Base-by-base conservation (phyloP, 2,797 vertebrate species). In the Acomys russatus region DNA sequence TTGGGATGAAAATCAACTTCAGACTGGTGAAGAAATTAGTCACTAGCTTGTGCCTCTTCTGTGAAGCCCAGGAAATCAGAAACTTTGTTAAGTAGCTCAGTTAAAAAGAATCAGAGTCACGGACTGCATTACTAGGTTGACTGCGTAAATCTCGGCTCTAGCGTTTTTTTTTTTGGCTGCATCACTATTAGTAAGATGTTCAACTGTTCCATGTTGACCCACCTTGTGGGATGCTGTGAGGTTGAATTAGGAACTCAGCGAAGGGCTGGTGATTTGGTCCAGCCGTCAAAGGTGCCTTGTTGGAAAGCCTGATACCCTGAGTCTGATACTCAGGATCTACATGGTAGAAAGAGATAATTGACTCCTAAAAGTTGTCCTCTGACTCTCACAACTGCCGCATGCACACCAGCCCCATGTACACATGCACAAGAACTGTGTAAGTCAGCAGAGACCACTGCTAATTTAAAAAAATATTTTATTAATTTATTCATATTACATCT, bases 1-100 rank as follows among this genome's bases (percentile, higher is more conserved):
- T 44, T 49, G 82, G 66, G n/a, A 12, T 63, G 66, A 86, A 76
- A 90, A 90, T 79, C 51, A 95, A 23, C 30, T 84, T 91, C 33
- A 56, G 30, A 3, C 51, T 5, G 33, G 15, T n/a, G 18, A 84
- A 79, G 74, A 91, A 90, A 86, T 79, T 70, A 78, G 49, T 84
- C 23, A 35, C 2, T 66, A 23, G 61, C 22, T 94, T 63, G 35
- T 63, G 25, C 18, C 33, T 91, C 79, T 20, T 94, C 76, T 33
- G 38, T 28, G 68, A 90, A 90, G 74, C 20, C 9, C 54, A 64
- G 61, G 28, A 68, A 20, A 9, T 23, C 44, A 70, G 84, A 56
- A 61, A 28, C 25, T 94, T 80, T 64, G 14, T 23, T 23, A 23
- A 70, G 54, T 51, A 49, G 64, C 35, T 30, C 92, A 38, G 54